Base-by-base conservation (phyloP, 1,140 invertebrate species). In the Bombus picipes region DNA sequence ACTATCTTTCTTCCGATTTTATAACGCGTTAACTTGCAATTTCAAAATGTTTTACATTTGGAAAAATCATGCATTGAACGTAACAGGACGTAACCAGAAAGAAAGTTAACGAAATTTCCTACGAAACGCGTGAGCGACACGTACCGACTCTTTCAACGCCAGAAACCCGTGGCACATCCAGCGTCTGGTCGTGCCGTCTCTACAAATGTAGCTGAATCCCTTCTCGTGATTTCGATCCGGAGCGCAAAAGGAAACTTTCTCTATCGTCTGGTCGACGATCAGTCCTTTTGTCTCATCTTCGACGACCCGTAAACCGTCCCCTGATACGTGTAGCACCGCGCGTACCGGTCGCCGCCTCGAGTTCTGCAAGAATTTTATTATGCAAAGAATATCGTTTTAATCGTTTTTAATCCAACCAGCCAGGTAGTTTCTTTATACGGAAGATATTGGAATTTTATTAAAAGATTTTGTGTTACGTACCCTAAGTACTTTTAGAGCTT, bases 101-200 rank as follows among this genome's bases (percentile, higher is more conserved):
- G 25, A 22, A 28, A 28, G 22, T 28, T 18, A 37, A 68, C 32
- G 65, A 39, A 6, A 25, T 4, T 25, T 25, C 25, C 2, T 18
- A 70, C 1, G 6, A 28, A 12, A 80, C 10, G 32, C 13, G 18
- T 68, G 9, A 65, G 15, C 62, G 25, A n/a, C 15, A 70, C 94
- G 95, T 95, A 98, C 97, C 89, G 98, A 98, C 94, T 99, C 99
- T 95, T 99, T 98, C 57, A 98, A 96, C 18, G 99, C 98, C 82
- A 99, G 96, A 95, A 99, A 99, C 73, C 99, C 99, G 96, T 99
- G 99, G 93, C 99, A 99, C 98, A 99, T 99, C 99, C 99, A 99
- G 32, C 99, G 97, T 73, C 97, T 95, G 5, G 95, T 98, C 22
- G 97, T 98, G 78, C 97, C 98, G 94, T 98, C 98, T 91, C 97